A percentile compares a stretch with the other conserved stretches of the same genome.
Evolutionary conservation across 2,113 vertebrate genomes (phyloP).

Genomic region (Cyanocitta stelleri): DNA sequence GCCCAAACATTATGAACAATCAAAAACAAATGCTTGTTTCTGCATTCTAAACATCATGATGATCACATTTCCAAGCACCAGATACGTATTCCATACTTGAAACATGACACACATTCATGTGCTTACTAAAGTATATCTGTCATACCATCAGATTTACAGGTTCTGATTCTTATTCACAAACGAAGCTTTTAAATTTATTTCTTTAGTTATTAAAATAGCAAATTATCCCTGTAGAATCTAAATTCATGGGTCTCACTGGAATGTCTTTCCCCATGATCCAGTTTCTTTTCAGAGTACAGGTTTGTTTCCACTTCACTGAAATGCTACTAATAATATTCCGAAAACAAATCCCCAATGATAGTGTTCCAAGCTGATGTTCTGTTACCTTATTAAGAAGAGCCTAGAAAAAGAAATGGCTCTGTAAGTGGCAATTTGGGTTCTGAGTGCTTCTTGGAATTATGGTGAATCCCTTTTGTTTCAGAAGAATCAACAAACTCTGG

Average conservation of each 20-base stretch:
- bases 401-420: constrained; percentile 5
- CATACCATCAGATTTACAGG: neutral
- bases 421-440: neutral
- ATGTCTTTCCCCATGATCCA: neutral
- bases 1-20: neutral
- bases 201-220: neutral
- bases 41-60: neutral
- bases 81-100: neutral
- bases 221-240: neutral
- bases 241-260: neutral
- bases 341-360: constrained; percentile 57
- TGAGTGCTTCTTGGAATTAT: neutral
- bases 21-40: neutral
- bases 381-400: constrained; percentile 44
- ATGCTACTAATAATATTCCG: constrained; percentile 62
- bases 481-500: neutral
- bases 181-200: neutral
- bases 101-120: neutral
- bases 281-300: constrained; percentile 27
- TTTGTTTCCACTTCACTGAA: constrained; percentile 55
- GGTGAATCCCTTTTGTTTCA: constrained; percentile 2
- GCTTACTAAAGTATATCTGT: neutral
- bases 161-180: neutral
- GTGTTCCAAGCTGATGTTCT: constrained; percentile 47
- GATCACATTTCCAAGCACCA: neutral